phyloP scores from a whole-genome alignment of 2,888 invertebrate species.

The Cyaniris semiargus region DNA sequence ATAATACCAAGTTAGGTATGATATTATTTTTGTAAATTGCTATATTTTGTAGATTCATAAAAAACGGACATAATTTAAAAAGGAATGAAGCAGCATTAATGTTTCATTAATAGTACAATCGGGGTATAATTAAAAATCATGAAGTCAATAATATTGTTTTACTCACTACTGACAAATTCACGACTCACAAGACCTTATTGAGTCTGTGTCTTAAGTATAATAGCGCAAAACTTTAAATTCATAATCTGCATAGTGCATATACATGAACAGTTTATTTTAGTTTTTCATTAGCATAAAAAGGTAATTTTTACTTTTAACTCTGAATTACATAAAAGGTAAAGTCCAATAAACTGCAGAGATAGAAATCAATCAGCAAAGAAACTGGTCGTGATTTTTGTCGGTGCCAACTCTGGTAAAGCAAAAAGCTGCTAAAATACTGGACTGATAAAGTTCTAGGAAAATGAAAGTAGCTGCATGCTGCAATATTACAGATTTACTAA shows the following conservation, averaged over 20 bases:
- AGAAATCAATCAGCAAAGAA: conserved; percentile 2
- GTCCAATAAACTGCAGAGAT: neutral
- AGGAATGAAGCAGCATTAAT: too few relatives aligned
- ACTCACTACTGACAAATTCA: too few relatives aligned
- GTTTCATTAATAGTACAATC: too few relatives aligned
- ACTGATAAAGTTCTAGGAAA: neutral
- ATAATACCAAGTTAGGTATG: too few relatives aligned
- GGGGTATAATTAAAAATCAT: too few relatives aligned
- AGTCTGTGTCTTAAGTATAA: too few relatives aligned
- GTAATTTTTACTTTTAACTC: neutral
- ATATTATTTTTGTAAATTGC: too few relatives aligned
- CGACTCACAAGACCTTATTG: too few relatives aligned
- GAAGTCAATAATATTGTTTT: too few relatives aligned
- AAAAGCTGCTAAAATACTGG: neutral
- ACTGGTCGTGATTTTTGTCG: neutral
- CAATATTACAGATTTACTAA: too few relatives aligned
- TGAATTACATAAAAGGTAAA: neutral
- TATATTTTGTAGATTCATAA: too few relatives aligned
- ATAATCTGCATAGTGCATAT: neutral
- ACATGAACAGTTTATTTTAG: neutral
- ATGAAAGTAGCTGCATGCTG: neutral
- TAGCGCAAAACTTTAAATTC: neutral
- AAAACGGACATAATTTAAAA: too few relatives aligned
- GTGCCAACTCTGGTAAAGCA: neutral
- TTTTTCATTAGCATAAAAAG: neutral